These are phyloP conservation scores for Crocuta crocuta DNA, from an alignment of 2,113 vertebrate genomes.

Conservation along the genomic window DNA sequence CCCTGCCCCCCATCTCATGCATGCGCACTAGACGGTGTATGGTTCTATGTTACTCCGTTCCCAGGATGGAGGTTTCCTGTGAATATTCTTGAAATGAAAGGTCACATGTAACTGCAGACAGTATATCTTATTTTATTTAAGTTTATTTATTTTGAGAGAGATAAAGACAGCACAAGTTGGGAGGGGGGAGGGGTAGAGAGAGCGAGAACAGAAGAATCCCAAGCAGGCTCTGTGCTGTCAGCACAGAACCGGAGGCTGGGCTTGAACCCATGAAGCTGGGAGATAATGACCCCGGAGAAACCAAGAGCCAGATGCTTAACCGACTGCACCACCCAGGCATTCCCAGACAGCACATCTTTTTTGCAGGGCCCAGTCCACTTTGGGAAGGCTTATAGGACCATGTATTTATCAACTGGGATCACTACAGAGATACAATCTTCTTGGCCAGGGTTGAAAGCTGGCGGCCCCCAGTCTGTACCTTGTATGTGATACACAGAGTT, in stretches of 20 bases:
- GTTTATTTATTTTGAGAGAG: too few species aligned
- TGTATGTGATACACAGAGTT: not conserved
- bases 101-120: accelerated
- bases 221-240: too few species aligned
- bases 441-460: not conserved
- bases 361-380: not conserved
- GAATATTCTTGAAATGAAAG: not conserved
- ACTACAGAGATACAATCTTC: not conserved
- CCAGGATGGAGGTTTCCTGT: not conserved
- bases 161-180: too few species aligned
- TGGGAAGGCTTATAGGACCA: not conserved
- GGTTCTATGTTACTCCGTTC: not conserved
- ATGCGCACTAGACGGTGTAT: accelerated
- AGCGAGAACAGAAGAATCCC: too few species aligned
- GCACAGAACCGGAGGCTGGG: too few species aligned
- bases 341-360: not conserved
- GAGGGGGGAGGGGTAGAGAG: too few species aligned
- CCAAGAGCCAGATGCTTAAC: too few species aligned
- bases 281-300: too few species aligned
- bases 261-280: too few species aligned
- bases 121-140: not conserved
- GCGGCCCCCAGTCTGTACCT: not conserved
- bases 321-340: too few species aligned
- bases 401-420: not conserved
- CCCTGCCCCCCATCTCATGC: accelerated